Evolutionary conservation across 2,888 invertebrate species (phyloP).

Genomic region (Apantesis nais): DNA sequence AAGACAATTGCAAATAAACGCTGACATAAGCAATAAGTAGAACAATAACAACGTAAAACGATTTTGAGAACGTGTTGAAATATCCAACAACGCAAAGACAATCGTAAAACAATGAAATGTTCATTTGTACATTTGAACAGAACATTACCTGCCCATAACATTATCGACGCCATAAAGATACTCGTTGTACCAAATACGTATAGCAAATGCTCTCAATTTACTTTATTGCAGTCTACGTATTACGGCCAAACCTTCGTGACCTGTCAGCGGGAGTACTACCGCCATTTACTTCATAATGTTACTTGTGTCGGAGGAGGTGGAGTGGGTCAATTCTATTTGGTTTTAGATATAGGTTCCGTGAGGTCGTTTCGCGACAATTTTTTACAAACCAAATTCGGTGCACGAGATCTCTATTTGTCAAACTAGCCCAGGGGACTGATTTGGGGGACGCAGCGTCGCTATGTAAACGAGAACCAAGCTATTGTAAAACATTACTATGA

Average conservation of each 20-base stretch:
- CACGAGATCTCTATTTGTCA: conserved; percentile 80
- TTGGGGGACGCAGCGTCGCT: conserved; percentile 47
- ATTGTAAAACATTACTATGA: conserved; percentile 32
- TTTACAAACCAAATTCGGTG: conserved; percentile 75
- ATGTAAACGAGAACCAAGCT: conserved; percentile 37
- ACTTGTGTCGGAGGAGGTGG: conserved; percentile 32
- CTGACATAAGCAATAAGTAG: not conserved
- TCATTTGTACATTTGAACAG: conserved; percentile 76
- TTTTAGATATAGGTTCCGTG: conserved; percentile 64
- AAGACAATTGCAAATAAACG: not conserved
- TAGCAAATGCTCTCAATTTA: conserved; percentile 83
- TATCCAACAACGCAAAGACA: conserved; percentile 45
- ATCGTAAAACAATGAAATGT: conserved; percentile 78
- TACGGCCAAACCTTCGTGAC: conserved; percentile 58
- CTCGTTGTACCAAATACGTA: conserved; percentile 76
- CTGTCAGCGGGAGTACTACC: conserved; percentile 48
- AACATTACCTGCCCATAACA: conserved; percentile 83
- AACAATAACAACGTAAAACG: conserved; percentile 15
- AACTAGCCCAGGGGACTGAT: conserved; percentile 63
- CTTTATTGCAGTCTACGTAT: conserved; percentile 78
- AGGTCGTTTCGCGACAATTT: conserved; percentile 74
- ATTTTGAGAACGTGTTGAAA: conserved; percentile 30
- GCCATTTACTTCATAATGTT: conserved; percentile 29
- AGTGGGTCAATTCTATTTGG: conserved; percentile 56
- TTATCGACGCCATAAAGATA: conserved; percentile 81